Evolutionary conservation across 2,797 vertebrate genomes (phyloP).

Genomic region (Orestias chungarensis): DNA sequence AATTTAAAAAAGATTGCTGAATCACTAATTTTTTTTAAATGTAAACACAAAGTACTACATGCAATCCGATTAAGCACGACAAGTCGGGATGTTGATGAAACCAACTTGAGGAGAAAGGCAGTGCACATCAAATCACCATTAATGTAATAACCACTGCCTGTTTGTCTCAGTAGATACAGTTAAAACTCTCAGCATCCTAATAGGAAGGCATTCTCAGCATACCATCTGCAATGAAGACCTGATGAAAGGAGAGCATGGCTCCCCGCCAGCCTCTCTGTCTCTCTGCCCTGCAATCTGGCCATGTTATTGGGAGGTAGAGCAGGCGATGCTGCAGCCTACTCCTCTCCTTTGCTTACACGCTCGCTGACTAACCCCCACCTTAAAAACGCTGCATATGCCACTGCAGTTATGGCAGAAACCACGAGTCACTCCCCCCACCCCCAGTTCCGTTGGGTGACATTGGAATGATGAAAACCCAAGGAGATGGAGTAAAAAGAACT

Average conservation of each 20-base stretch:
- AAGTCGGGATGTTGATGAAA: slow-evolving; percentile 5
- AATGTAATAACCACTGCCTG: slow-evolving; percentile 17
- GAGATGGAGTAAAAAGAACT: slow-evolving; percentile 59
- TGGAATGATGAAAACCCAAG: slow-evolving; percentile 69
- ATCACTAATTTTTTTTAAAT: too few relatives aligned
- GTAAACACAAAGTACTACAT: background rate
- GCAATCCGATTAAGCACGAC: background rate
- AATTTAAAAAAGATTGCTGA: too few relatives aligned
- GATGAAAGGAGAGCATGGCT: slow-evolving; percentile 72
- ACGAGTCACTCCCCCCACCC: slow-evolving; percentile 66
- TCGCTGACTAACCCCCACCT: slow-evolving; percentile 39
- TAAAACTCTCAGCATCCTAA: slow-evolving; percentile 50
- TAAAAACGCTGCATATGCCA: slow-evolving; percentile 70
- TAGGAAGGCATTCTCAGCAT: slow-evolving; percentile 76
- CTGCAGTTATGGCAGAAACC: slow-evolving; percentile 71
- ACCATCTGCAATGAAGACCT: slow-evolving; percentile 77
- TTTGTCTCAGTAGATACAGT: slow-evolving; percentile 24
- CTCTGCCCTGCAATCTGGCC: slow-evolving; percentile 79
- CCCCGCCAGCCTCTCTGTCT: slow-evolving; percentile 65
- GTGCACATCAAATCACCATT: slow-evolving; percentile 8
- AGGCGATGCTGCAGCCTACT: slow-evolving; percentile 72
- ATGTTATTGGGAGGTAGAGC: slow-evolving; percentile 69
- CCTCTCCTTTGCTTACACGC: slow-evolving; percentile 51
- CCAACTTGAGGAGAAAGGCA: slow-evolving; percentile 1
- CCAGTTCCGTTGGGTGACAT: slow-evolving; percentile 64